Evolutionary conservation across 2,888 invertebrate species (phyloP).

Genomic region (Adelphocoris suturalis): DNA sequence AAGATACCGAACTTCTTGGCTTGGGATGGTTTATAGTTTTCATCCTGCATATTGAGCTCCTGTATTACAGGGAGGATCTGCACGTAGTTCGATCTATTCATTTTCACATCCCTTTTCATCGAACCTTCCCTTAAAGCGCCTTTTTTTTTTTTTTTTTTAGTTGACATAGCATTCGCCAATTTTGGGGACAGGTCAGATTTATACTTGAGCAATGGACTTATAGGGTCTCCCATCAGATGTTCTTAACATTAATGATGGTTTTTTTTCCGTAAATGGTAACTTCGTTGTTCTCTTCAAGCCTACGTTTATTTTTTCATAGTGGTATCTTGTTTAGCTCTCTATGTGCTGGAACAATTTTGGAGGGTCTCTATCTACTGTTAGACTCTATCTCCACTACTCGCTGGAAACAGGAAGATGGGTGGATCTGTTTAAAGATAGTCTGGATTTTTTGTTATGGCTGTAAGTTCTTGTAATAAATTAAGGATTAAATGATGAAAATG

Average conservation of each 20-base stretch:
- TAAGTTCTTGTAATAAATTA: too few relatives aligned
- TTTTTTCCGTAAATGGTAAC: slow-evolving; percentile 41
- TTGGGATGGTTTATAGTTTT: not conserved
- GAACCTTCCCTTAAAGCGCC: not conserved
- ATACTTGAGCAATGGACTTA: not conserved
- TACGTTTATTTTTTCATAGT: not conserved
- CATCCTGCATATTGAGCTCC: too few relatives aligned
- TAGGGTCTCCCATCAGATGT: not conserved
- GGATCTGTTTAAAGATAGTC: too few relatives aligned
- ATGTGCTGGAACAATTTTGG: too few relatives aligned
- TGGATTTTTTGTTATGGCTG: too few relatives aligned
- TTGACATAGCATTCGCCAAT: not conserved
- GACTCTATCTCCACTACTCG: too few relatives aligned
- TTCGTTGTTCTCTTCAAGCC: not conserved
- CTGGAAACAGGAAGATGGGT: too few relatives aligned
- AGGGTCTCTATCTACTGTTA: too few relatives aligned
- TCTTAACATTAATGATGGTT: slow-evolving; percentile 52
- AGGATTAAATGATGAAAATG: too few relatives aligned
- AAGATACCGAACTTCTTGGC: not conserved
- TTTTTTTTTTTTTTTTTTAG: too few relatives aligned
- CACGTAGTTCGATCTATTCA: not conserved
- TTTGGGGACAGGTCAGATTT: not conserved
- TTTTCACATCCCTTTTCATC: not conserved
- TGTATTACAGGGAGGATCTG: not conserved
- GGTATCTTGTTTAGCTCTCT: not conserved